These are phyloP conservation scores for Ptilorrhoa leucosticta DNA, from an alignment of 2,113 vertebrate genomes.

Conservation along the genomic window DNA sequence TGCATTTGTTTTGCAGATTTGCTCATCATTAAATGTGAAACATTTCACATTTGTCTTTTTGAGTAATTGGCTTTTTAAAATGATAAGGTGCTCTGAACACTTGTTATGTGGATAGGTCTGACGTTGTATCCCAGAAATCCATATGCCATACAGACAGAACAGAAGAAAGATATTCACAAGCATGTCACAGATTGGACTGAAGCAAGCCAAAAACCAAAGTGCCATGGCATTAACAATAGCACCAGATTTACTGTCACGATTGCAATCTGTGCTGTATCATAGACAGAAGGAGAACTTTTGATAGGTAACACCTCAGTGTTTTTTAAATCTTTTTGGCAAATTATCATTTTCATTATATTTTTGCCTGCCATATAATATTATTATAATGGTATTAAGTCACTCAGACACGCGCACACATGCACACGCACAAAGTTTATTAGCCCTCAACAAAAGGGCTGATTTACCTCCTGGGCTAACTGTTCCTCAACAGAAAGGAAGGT, in stretches of 20 bases:
- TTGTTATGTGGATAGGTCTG: conserved; percentile 88
- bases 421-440: conserved; percentile 60
- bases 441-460: conserved; percentile 62
- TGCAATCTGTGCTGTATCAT: conserved; percentile 90
- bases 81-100: conserved; percentile 89
- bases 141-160: conserved; percentile 92
- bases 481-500: background rate
- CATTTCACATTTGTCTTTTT: conserved; percentile 89
- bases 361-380: conserved; percentile 85
- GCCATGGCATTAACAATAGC: conserved; percentile 89
- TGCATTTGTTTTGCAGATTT: conserved; percentile 87
- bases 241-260: conserved; percentile 91
- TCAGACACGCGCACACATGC: background rate
- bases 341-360: conserved; percentile 89
- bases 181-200: conserved; percentile 90
- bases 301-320: conserved; percentile 88
- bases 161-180: conserved; percentile 90
- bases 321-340: conserved; percentile 88
- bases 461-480: conserved; percentile 22
- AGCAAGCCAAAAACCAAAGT: conserved; percentile 88
- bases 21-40: conserved; percentile 87
- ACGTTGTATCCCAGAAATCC: conserved; percentile 89
- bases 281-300: conserved; percentile 90
- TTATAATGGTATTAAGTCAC: conserved; percentile 73
- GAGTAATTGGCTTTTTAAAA: conserved; percentile 89